These are phyloP conservation scores for Helleia helle DNA, from an alignment of 2,888 invertebrate species.

Conservation along the genomic window DNA sequence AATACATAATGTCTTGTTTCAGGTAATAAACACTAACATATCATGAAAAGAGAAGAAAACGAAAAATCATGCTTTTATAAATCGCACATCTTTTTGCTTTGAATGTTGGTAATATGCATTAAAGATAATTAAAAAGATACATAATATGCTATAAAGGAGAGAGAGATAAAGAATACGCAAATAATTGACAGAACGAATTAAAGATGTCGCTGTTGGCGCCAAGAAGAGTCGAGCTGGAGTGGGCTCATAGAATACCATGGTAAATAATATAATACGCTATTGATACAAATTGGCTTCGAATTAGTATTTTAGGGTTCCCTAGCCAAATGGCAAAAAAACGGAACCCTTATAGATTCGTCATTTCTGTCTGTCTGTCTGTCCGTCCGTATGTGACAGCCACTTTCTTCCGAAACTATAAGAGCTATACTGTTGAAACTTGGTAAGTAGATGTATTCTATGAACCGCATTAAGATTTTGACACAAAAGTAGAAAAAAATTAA, in stretches of 20 bases:
- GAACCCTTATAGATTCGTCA: no score
- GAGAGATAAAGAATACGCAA: not conserved
- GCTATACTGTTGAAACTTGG: no score
- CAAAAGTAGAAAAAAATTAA: no score
- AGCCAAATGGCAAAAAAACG: no score
- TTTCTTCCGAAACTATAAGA: no score
- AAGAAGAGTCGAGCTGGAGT: conserved; percentile 55
- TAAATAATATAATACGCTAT: conserved; percentile 31
- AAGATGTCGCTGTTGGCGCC: conserved; percentile 62
- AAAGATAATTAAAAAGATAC: conserved; percentile 7
- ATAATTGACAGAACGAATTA: conserved; percentile 2
- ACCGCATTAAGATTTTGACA: no score
- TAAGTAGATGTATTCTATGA: no score
- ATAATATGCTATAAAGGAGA: not conserved
- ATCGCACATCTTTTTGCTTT: conserved; percentile 2
- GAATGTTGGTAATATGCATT: not conserved
- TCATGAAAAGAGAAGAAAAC: not conserved
- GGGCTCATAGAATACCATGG: conserved; percentile 61
- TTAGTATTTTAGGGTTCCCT: no score
- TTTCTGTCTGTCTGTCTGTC: no score
- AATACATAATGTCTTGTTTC: not conserved
- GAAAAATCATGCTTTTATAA: conserved; percentile 6
- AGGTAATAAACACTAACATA: conserved; percentile 7
- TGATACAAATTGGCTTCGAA: no score
- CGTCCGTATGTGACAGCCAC: no score